phyloP scores from a whole-genome alignment of 2,797 vertebrate species.

The Clarias laeviceps region DNA sequence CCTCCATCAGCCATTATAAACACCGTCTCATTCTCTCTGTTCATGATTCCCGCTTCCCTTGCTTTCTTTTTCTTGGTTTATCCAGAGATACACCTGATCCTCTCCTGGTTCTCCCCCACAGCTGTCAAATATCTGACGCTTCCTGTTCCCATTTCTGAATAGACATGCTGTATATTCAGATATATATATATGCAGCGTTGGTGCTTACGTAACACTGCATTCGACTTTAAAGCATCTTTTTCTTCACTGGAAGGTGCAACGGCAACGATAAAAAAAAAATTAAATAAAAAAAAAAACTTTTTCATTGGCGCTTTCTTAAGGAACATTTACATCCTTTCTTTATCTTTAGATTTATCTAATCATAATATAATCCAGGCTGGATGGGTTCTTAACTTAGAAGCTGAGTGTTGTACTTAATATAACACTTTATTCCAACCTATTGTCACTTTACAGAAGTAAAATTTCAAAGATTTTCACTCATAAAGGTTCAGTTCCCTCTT shows the following conservation, averaged over 20 bases:
- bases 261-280: neutral
- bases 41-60: slow-evolving; percentile 31
- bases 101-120: neutral
- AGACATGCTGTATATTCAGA: neutral
- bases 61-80: slow-evolving; percentile 35
- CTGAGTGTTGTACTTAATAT: neutral
- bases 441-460: neutral
- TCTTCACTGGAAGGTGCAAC: neutral
- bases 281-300: too few relatives aligned
- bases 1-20: slow-evolving; percentile 71
- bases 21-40: slow-evolving; percentile 55
- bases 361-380: neutral
- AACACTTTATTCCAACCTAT: neutral
- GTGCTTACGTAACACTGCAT: slow-evolving; percentile 41
- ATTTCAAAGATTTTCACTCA: neutral
- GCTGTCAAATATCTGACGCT: neutral
- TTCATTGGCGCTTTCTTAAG: neutral
- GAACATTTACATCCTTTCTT: neutral
- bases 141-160: neutral
- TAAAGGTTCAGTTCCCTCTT: neutral
- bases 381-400: neutral
- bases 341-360: neutral
- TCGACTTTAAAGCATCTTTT: slow-evolving; percentile 16
- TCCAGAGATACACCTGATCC: slow-evolving; percentile 16
- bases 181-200: neutral